Evolutionary conservation across 2,888 invertebrate species (phyloP).

Genomic region (Athripsodes cinereus): DNA sequence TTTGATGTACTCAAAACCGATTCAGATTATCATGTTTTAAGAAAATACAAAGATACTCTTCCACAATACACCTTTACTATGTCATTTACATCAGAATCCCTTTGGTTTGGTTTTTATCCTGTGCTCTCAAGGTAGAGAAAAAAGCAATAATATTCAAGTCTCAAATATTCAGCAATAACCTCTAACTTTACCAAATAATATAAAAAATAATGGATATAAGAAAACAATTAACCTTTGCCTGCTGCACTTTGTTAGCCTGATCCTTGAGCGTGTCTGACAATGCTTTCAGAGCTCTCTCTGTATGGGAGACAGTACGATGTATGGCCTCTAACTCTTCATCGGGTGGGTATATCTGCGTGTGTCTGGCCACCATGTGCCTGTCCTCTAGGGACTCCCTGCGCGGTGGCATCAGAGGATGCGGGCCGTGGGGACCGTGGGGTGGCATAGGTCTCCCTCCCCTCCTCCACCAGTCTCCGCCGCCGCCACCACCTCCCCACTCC

Average conservation of each 20-base stretch:
- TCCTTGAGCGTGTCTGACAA: constrained; percentile 87
- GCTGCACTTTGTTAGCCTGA: constrained; percentile 31
- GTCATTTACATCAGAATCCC: too few species aligned
- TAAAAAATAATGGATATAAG: too few species aligned
- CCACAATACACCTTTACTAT: too few species aligned
- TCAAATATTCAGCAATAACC: too few species aligned
- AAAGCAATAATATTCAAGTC: too few species aligned
- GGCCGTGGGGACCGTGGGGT: constrained; percentile 39
- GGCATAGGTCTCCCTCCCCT: constrained; percentile 40
- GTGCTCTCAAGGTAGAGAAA: too few species aligned
- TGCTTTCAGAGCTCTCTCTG: constrained; percentile 89
- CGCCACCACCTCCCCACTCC: constrained; percentile 53
- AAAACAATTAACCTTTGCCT: constrained; percentile 40
- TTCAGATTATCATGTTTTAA: too few species aligned
- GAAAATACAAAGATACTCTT: too few species aligned
- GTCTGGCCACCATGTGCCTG: constrained; percentile 88
- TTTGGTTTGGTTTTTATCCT: too few species aligned
- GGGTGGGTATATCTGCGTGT: constrained; percentile 89
- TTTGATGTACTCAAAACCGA: too few species aligned
- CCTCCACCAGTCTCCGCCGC: constrained; percentile 46
- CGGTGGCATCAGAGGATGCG: constrained; percentile 49
- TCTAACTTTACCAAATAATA: too few species aligned
- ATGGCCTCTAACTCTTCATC: constrained; percentile 85
- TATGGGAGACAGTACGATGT: constrained; percentile 87
- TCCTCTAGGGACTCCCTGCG: constrained; percentile 93